phyloP scores from a whole-genome alignment of 2,113 vertebrate species.

The Colistium nudipinnis region DNA sequence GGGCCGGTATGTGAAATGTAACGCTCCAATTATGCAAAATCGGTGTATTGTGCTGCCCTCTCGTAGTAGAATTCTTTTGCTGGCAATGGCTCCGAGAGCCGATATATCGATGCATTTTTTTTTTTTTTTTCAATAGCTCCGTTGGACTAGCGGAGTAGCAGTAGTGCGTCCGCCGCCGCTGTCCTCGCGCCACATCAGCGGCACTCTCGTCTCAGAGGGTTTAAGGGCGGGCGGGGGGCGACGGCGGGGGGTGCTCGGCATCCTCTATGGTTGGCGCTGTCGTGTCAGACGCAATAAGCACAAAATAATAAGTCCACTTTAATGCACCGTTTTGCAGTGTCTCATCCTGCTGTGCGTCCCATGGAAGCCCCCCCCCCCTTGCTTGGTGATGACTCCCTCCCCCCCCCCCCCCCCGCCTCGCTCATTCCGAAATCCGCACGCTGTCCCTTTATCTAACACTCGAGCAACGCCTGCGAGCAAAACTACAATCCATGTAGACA shows the following conservation, averaged over 20 bases:
- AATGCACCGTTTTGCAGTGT: not conserved
- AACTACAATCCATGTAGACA: too few species aligned
- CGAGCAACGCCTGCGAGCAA: too few species aligned
- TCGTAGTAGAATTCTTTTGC: too few species aligned
- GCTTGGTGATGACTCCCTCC: conserved; percentile 37
- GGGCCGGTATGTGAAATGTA: too few species aligned
- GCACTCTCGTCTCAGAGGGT: conserved; percentile 43
- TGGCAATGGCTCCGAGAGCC: too few species aligned
- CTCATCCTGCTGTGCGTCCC: not conserved
- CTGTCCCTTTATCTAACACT: conserved; percentile 53
- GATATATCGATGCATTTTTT: too few species aligned
- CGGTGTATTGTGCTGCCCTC: too few species aligned
- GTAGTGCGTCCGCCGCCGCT: too few species aligned
- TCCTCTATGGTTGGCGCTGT: conserved; percentile 34
- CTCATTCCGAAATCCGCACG: conserved; percentile 42
- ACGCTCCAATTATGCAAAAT: too few species aligned
- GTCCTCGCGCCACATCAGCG: conserved; percentile 52
- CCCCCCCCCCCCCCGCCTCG: conserved; percentile 5
- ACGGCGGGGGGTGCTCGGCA: conserved; percentile 11
- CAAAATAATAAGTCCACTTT: conserved; percentile 16
- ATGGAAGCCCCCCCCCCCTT: conserved; percentile 8
- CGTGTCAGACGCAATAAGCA: conserved; percentile 28
- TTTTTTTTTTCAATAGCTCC: too few species aligned
- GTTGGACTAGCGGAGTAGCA: too few species aligned
- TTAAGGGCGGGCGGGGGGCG: conserved; percentile 12